Base-by-base conservation (phyloP, 2,113 vertebrate genomes). In the Lasiurus borealis region DNA sequence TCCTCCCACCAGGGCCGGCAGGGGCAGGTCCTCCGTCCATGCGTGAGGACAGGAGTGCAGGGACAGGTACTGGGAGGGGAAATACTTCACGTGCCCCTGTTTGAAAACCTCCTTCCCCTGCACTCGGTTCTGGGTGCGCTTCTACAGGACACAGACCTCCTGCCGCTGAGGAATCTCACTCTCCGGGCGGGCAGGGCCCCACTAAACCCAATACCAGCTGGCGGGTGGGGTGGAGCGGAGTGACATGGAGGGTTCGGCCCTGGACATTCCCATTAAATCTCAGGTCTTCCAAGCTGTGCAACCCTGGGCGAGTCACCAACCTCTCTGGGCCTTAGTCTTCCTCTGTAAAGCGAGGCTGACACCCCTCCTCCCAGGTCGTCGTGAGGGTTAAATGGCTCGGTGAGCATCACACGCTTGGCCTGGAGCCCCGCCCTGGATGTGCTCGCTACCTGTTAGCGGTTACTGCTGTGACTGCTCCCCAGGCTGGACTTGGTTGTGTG, bases 181-280 rank as follows among this genome's bases (percentile, higher is more conserved):
- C 46, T 6, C n/a, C 29, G 12, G 5, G 1, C 3, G 10, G 34
- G 6, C 14, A 13, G 18, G 8, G 21, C 50, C 68, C 34, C 9
- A 0, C 34, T 5, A 34, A 10, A 46, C 14, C 14, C 12, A 29
- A 36, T 3, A 21, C 44, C 8, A 21, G 18, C 40, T 4, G 46
- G 36, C 54, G 57, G 31, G 34, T 0, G 14, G 77, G 2, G 16
- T 1, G 8, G 23, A 59, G 5, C 0, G 5, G 8, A 19, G 12
- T 72, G 48, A 46, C 66, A 25, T n/a, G 34, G 54, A 16, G 50
- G n/a, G 29, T 15, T 62, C 15, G 31, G 50, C 23, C 48, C 40
- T 15, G 52, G 11, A 83, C 34, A 34, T 59, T 44, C 0, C 0
- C 59, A 18, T 36, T 76, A 8, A 25, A 8, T 31, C 57, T 84